Conservation (phyloP, 2,888 invertebrate genomes). For the Morinoia aosen region DNA sequence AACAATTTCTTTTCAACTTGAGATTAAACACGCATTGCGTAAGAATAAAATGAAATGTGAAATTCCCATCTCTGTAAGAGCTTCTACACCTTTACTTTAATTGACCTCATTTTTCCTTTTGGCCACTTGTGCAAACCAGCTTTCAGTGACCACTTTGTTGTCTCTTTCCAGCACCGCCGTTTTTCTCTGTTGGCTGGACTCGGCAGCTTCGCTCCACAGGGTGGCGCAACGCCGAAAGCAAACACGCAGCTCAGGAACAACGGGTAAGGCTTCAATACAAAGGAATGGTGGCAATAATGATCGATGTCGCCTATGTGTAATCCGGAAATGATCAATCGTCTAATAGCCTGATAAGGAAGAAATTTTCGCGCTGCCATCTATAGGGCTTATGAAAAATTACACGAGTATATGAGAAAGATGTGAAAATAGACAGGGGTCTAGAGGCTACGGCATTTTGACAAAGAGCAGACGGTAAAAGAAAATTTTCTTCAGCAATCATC, state of each 20-base stretch:
- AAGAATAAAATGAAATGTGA: not conserved
- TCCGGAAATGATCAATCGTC: not conserved
- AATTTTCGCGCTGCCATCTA: not conserved
- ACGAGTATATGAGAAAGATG: not conserved
- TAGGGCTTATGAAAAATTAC: not conserved
- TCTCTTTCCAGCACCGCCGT: not conserved
- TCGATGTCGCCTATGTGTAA: not conserved
- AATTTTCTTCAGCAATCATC: not conserved
- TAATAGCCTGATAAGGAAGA: not conserved
- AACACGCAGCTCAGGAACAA: not conserved
- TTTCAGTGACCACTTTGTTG: not conserved
- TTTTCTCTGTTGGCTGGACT: not conserved
- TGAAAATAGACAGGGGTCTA: not conserved
- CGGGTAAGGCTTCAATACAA: not conserved
- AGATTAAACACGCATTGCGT: not conserved
- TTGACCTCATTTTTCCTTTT: not conserved
- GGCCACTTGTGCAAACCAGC: not conserved
- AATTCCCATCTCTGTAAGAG: not conserved
- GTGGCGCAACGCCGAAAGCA: not conserved
- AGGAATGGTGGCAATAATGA: not conserved
- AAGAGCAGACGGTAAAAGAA: not conserved
- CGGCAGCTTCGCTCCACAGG: not conserved
- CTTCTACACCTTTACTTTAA: not conserved
- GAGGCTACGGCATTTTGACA: not conserved
- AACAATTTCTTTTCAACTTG: not conserved